Evolutionary conservation across 2,113 vertebrate species (phyloP).

Genomic region (Furnarius figulus): DNA sequence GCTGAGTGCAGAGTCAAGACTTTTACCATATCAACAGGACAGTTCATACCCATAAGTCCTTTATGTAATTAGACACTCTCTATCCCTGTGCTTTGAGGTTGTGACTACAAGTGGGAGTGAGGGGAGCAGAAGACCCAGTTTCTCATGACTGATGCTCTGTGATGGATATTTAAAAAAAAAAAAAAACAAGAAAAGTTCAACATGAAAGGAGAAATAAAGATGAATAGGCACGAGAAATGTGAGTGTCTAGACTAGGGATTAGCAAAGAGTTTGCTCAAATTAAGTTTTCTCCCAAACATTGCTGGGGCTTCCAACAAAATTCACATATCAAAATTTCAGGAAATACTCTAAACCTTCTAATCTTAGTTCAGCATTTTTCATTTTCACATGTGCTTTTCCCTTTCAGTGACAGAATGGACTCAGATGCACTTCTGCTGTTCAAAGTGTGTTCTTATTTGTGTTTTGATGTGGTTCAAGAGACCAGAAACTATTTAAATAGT

Average conservation of each 20-base stretch:
- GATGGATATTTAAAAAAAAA: background rate
- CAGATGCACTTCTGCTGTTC: background rate
- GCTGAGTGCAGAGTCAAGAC: background rate
- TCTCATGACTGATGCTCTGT: background rate
- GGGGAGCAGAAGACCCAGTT: background rate
- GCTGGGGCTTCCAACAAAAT: background rate
- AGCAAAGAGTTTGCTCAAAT: background rate
- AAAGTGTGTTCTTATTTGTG: background rate
- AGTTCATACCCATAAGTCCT: background rate
- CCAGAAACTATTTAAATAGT: background rate
- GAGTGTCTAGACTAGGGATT: constrained; percentile 30
- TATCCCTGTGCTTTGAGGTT: background rate
- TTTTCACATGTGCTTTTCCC: background rate
- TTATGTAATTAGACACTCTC: background rate
- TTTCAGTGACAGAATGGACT: background rate
- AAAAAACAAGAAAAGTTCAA: background rate
- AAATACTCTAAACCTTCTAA: background rate
- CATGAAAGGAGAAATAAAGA: background rate
- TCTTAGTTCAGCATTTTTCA: background rate
- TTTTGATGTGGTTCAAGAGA: background rate
- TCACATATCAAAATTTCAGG: background rate
- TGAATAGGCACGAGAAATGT: background rate
- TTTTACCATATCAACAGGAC: background rate
- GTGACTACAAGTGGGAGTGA: background rate
- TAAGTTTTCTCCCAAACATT: background rate